Conservation (phyloP, 2,888 invertebrate species). For the Congeria kusceri region DNA sequence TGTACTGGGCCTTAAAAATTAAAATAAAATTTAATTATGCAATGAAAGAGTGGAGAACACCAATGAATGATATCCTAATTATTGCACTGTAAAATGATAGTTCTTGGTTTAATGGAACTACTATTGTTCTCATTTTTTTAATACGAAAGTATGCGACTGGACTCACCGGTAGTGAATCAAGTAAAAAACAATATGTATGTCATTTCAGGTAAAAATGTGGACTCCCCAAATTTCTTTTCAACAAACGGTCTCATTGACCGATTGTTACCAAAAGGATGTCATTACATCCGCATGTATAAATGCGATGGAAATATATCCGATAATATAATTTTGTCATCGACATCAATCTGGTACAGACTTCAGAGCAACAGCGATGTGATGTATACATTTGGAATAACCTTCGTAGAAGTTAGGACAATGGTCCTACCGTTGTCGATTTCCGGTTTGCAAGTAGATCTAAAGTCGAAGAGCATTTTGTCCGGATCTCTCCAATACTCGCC, state of each 20-base stretch:
- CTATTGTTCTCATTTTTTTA: no score
- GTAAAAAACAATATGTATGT: no score
- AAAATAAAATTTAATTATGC: no score
- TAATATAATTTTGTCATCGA: slow-evolving; percentile 22
- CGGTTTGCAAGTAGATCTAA: slow-evolving; percentile 17
- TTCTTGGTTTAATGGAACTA: no score
- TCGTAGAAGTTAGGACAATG: slow-evolving; percentile 17
- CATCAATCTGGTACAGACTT: slow-evolving; percentile 32
- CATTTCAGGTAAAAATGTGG: no score
- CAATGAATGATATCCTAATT: no score
- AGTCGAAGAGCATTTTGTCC: neutral
- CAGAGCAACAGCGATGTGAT: neutral
- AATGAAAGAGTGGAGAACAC: no score
- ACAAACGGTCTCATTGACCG: neutral
- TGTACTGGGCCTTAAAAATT: no score
- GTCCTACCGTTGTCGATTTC: slow-evolving; percentile 24
- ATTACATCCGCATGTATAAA: neutral
- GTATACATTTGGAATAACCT: slow-evolving; percentile 31
- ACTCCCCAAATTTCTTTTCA: neutral
- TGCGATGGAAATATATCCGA: slow-evolving; percentile 23
- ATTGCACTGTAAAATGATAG: no score
- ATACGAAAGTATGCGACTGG: no score
- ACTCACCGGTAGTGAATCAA: no score
- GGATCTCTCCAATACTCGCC: neutral
- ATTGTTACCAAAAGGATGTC: slow-evolving; percentile 29